Base-by-base conservation (phyloP, 1,140 invertebrate species). In the Temnothorax curvispinosus region DNA sequence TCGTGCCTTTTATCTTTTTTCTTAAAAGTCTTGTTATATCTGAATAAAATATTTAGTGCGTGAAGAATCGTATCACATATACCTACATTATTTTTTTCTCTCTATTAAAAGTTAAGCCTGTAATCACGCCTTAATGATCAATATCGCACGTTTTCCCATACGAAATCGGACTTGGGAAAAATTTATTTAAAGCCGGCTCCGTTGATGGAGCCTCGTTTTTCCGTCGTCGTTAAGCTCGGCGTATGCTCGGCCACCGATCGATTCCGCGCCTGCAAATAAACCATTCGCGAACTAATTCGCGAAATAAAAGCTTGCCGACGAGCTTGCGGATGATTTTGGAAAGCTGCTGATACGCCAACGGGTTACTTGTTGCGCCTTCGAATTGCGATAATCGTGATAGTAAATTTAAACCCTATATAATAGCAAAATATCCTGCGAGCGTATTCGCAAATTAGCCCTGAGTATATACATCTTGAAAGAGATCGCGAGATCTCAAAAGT, bases 361-460 rank as follows among this genome's bases (percentile, higher is more conserved):
- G 64, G 32, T 86, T 86, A 86, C 64, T 86, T 86, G 76, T 81
- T 86, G 85, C 85, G 85, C 85, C 44, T 71, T 54, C 76, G 64
- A 86, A 86, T 81, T 78, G 85, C 60, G 64, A 81, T 81, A 71
- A 86, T 86, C 41, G 76, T 21, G 13, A 65, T 56, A 32, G 32
- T 81, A 27, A 27, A 86, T 80, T 86, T 81, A 86, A 82, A 60
- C n/a, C 35, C 72, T 80, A n/a, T n/a, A n/a, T n/a, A 86, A 86
- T 86, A 58, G 50, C 50, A 5, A 44, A 69, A 47, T 27, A 58
- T 35, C 21, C 27, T 47, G 47, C 72, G 32, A 35, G 82, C 72
- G 60, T 32, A 47, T 82, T 72, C 50, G 21, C 38, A 15, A 72
- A 72, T 47, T 47, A n/a, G 65, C 50, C 65, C 71, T 9, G 50